Evolutionary conservation across 1,140 invertebrate species (phyloP), one percentile per base, ranked within the genome.

Genomic region (Drosophila busckii): DNA sequence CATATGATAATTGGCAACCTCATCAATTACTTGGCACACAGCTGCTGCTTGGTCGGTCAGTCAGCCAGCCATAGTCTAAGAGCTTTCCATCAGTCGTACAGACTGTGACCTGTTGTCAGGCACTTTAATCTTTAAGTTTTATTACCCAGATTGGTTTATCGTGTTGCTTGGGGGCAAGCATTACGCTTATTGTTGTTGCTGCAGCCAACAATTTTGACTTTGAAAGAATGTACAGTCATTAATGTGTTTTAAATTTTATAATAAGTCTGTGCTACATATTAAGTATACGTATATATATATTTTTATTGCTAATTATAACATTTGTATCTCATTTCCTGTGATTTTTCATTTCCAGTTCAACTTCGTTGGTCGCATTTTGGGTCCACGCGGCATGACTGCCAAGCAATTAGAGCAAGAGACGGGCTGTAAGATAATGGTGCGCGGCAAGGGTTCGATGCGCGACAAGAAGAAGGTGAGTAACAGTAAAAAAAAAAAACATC

Each of bases 401-500:
- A 99, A 99, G 90, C 97, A 99, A 89, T 90, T 99, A 86, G 98
- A 99, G 90, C 96, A 98, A 89, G 98, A 99, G 91, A 99, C 98
- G 75, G 97, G 98, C 76, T 99, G 98, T 90, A 99, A 99, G 93
- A 99, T 99, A 73, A 99, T 99, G 98, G 97, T 99, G 55, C 92
- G 98, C 89, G 98, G 98, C 80, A 97, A 98, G 89, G 98, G 98
- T n/a, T 99, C 98, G 26, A 99, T 99, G 98, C 92, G 98, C 88
- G 98, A 99, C 88, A 99, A 99, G 91, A 97, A 98, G 90, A 99
- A 99, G 95, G 98, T 99, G 91, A 91, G 89, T 62, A 31, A 4
- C 15, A 40, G 4, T 13, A 22, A 7, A 26, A 16, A 1, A 23
- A 34, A 8, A 12, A 6, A 7, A 22, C 12, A n/a, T 9, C 8